Evolutionary conservation across 2,888 invertebrate species (phyloP), one percentile per base, ranked within the genome.

Genomic region (Lasioglossum leucozonium): DNA sequence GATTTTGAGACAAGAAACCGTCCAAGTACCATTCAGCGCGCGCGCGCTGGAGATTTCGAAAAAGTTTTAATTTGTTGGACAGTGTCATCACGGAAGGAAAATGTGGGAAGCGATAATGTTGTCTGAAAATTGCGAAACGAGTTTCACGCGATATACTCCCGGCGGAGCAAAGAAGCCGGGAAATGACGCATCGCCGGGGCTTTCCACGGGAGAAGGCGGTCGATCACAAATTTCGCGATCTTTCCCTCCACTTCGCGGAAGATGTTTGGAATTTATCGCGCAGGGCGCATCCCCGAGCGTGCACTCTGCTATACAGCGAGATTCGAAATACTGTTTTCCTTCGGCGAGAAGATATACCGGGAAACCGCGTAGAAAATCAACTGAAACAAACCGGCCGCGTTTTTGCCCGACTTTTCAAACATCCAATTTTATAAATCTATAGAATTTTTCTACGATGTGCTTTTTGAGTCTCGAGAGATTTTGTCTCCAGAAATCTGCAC

Each of bases 261-360:
- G 76, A 74, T 79, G 81, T 75, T 65, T 55, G 75, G 80, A 89
- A 89, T 88, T 89, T 89, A 88, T 89, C 85, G 85, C 79, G 58
- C 65, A 47, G 22, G 69, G 82, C 67, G 51, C 77, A 58, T 69
- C 58, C 51, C 62, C 40, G 83, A 75, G 47, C 67, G 80, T 30
- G 75, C 72, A 72, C 76, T 75, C 62, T 65, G n/a, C 58, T 67
- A 37, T 37, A 47, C 72, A 80, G 72, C 62, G 77, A 84, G 87
- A 87, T 87, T 87, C 76, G 76, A 80, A 84, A 84, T 65, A 79
- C 67, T 84, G 67, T 73, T 77, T 77, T 79, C 30, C 34, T 30
- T 18, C 51, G 5, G 10, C 34, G 40, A 4, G 30, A 26, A 44
- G 18, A n/a, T 65, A 30, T 34, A 40, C 55, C 40, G 4, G 34